A percentile compares a stretch with the other conserved stretches of the same genome.
These are phyloP conservation scores for Heliconius charithonia DNA, from an alignment of 2,888 invertebrate species.

Conservation along the genomic window DNA sequence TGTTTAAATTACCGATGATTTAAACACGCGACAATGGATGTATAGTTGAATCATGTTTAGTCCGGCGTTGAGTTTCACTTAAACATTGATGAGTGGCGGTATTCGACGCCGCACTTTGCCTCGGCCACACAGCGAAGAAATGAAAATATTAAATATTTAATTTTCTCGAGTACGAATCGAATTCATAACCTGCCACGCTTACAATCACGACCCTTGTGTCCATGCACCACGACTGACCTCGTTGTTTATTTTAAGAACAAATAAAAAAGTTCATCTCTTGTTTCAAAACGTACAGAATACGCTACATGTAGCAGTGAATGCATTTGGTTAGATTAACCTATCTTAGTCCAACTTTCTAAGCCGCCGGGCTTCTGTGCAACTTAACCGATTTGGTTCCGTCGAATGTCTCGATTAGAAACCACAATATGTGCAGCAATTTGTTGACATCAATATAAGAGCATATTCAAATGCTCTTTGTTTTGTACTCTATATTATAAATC, in stretches of 20 bases:
- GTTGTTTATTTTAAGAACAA: background rate
- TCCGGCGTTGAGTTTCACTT: too few species aligned
- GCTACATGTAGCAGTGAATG: background rate
- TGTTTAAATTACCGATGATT: conserved; percentile 17
- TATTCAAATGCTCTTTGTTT: background rate
- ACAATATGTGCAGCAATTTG: background rate
- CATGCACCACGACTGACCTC: too few species aligned
- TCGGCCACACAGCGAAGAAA: too few species aligned
- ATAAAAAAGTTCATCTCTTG: background rate
- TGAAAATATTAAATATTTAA: too few species aligned
- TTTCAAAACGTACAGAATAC: background rate
- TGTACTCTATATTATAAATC: background rate
- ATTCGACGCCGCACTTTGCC: too few species aligned
- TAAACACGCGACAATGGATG: conserved; percentile 17
- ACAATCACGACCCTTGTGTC: too few species aligned
- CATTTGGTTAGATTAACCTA: conserved; percentile 29
- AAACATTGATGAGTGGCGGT: too few species aligned
- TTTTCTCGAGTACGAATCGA: too few species aligned
- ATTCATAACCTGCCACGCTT: too few species aligned
- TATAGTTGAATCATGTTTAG: background rate
- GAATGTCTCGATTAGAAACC: conserved; percentile 37
- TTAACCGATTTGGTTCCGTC: conserved; percentile 34
- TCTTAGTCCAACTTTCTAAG: conserved; percentile 33
- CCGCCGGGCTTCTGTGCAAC: conserved; percentile 36
- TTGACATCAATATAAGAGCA: background rate